Evolutionary conservation across 2,888 invertebrate genomes (phyloP).

Genomic region (Pharmacophagus antenor): DNA sequence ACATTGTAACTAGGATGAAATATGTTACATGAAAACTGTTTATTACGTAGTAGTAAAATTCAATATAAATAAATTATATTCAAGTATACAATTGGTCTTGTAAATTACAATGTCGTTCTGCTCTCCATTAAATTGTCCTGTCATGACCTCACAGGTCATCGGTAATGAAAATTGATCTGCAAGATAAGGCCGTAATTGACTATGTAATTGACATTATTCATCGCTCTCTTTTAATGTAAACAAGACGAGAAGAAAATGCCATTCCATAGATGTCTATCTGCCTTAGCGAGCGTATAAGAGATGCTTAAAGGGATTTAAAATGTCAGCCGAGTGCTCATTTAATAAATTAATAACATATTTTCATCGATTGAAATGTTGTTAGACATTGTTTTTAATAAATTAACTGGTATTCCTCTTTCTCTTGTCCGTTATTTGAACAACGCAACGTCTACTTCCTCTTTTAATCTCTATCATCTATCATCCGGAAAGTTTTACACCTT

Average conservation of each 20-base stretch:
- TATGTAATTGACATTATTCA: slow-evolving; percentile 19
- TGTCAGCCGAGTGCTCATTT: background rate
- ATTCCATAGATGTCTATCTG: background rate
- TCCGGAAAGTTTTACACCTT: no score
- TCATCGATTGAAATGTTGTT: background rate
- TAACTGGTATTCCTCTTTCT: no score
- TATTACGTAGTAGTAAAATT: no score
- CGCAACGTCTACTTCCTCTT: no score
- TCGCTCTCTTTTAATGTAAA: slow-evolving; percentile 9
- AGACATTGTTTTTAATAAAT: background rate
- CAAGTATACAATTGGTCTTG: background rate
- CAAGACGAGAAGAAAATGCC: slow-evolving; percentile 7
- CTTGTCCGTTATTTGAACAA: no score
- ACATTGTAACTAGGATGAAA: no score
- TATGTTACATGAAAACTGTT: no score
- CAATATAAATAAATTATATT: background rate
- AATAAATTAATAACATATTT: slow-evolving; percentile 1
- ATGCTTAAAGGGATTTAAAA: slow-evolving; percentile 9
- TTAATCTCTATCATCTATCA: no score
- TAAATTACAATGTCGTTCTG: slow-evolving; percentile 3
- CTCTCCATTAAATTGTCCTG: background rate
- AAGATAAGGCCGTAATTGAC: slow-evolving; percentile 22
- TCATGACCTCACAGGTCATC: slow-evolving; percentile 2
- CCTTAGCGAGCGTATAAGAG: background rate
- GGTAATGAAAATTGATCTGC: slow-evolving; percentile 25